Percentiles rank a stretch among this genome's conserved stretches.
Evolutionary conservation across 1,140 invertebrate genomes (phyloP).

Genomic region (Drosophila parabipectinata): DNA sequence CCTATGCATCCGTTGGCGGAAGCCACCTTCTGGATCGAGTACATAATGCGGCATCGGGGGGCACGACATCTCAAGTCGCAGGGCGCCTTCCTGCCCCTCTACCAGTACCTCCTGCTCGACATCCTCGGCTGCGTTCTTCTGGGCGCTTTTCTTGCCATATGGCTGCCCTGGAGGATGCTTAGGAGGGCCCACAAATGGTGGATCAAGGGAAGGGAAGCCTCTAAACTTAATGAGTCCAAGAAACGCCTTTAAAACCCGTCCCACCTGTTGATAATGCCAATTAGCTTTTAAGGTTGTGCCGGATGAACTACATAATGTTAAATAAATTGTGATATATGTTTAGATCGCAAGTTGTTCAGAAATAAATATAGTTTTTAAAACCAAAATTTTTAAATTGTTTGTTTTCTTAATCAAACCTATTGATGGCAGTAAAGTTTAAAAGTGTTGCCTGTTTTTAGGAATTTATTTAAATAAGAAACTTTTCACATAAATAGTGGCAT

Average conservation of each 20-base stretch:
- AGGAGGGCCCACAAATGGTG: constrained; percentile 47
- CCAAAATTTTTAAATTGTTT: too few species aligned
- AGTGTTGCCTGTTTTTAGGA: background rate
- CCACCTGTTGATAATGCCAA: constrained; percentile 2
- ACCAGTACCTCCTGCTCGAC: constrained; percentile 85
- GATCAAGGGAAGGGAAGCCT: constrained; percentile 12
- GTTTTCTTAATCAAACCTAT: background rate
- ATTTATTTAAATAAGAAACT: background rate
- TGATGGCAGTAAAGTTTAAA: background rate
- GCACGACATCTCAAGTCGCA: constrained; percentile 84
- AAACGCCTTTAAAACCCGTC: constrained; percentile 40
- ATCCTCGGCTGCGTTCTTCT: constrained; percentile 74
- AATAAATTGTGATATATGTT: constrained; percentile 62
- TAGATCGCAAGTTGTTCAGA: constrained; percentile 25
- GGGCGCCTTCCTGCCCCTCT: constrained; percentile 83
- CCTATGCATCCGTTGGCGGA: constrained; percentile 85
- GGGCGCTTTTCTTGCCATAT: constrained; percentile 47
- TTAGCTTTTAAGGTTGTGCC: constrained; percentile 13
- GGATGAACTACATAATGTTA: background rate
- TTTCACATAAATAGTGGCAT: background rate
- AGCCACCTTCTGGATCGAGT: constrained; percentile 87
- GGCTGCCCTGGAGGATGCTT: constrained; percentile 69
- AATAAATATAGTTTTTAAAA: background rate
- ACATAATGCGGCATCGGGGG: constrained; percentile 85
- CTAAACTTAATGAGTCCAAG: constrained; percentile 39